These are phyloP conservation scores for Halictus ligatus DNA, from an alignment of 2,888 invertebrate genomes.

Conservation along the genomic window DNA sequence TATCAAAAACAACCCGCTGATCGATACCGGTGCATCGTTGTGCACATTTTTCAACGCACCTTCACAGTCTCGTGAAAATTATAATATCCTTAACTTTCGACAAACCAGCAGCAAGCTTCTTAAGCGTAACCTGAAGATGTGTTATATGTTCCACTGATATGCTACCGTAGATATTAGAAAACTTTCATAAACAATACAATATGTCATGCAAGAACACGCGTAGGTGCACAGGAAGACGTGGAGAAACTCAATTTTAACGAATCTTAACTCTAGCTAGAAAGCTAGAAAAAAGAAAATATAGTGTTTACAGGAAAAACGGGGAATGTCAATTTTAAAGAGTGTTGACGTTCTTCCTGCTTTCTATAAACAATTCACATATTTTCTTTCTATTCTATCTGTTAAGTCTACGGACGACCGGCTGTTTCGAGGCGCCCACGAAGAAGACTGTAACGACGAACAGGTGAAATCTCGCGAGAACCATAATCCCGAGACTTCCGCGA, in stretches of 20 bases:
- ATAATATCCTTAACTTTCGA: background rate
- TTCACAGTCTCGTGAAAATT: background rate
- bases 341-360: background rate
- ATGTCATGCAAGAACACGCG: too few species aligned
- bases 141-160: background rate
- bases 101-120: background rate
- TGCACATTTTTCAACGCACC: conserved; percentile 10
- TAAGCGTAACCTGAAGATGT: background rate
- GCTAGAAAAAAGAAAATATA: too few species aligned
- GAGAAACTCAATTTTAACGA: background rate
- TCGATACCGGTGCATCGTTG: conserved; percentile 68
- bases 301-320: background rate
- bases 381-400: too few species aligned
- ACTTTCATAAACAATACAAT: background rate
- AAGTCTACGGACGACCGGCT: background rate
- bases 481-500: background rate
- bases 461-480: background rate
- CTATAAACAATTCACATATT: background rate
- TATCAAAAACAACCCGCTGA: conserved; percentile 51
- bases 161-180: background rate
- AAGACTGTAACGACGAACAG: background rate
- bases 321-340: background rate
- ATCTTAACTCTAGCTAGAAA: too few species aligned
- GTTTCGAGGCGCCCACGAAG: background rate
- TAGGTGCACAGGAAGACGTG: background rate